Base-by-base conservation (phyloP, 35 echinoderm and acorn worm species). In the Eucidaris tribuloides region DNA sequence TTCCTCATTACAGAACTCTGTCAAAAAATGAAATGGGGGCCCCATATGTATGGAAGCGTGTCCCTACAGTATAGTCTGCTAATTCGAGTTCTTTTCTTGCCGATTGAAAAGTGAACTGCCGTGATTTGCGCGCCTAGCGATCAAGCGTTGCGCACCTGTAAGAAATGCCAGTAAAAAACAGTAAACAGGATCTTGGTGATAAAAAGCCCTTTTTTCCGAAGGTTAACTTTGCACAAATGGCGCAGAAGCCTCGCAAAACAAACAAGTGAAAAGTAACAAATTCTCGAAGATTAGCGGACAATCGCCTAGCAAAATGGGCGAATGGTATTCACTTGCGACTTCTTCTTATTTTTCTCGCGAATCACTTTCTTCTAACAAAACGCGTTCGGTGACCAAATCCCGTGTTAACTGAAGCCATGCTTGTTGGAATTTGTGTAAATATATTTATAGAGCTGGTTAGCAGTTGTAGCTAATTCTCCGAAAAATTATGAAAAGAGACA, bases 211-310 rank as follows among this genome's bases (percentile, higher is more conserved):
- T 18, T 25, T 74, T 19, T 24, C 24, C 37, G 68, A 74, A 74
- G 68, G 68, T 44, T 74, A 74, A 74, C 68, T 74, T 74, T 40
- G 24, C 41, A 38, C 38, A 33, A 74, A 74, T 44, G 29, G 68
- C 3, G n/a, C 19, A 74, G 68, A 74, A 74, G 68, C 68, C 68
- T 24, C 37, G 28, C 68, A 74, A 74, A 74, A 74, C 68, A 74
- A 74, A 74, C 68, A 43, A 22, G 35, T 43, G n/a, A 27, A 74
- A 74, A 74, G 68, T 74, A 74, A 74, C 68, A 41, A 74, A 74
- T 74, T 74, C 68, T 25, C 68, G 1, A 23, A 74, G 68, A 74
- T 74, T 74, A 74, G n/a, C 17, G 68, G 14, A 42, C 68, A 74
- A 74, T 74, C 37, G 38, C 40, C 3, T 40, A 24, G 33, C 7